Evolutionary conservation across 2,888 invertebrate species (phyloP), one percentile per base, ranked within the genome.

Genomic region (Xylophagus ater): DNA sequence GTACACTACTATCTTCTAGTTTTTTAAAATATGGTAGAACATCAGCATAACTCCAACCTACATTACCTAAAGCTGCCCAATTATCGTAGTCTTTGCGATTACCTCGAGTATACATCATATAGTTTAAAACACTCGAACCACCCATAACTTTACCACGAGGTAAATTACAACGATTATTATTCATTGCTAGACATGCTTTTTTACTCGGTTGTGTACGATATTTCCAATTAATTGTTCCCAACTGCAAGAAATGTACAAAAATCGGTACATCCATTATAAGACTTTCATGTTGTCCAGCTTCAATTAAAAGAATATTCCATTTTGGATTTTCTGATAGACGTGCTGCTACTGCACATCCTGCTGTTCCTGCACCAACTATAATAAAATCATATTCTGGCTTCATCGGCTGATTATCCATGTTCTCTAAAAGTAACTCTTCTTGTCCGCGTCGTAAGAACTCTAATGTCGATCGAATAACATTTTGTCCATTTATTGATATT

Each of bases 121-220:
- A 64, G 49, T 71, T 71, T 4, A 70, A 55, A 5, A 65, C 53
- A 32, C 67, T 65, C 0, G 60, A 58, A 2, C 72, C 72, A 3
- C 72, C 73, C 18, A 72, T 53, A 1, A 67, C 67, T 51, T 66
- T 68, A 1, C 71, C 72, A 28, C 67, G 50, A 0, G 67, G 64
- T 60, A 64, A 55, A 3, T 47, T 42, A 38, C 60, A 61, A 30
- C 43, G 42, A 37, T 48, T 34, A 32, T 55, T 43, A 3, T 43
- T 42, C 43, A 51, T 56, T 40, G 72, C 70, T 18, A 68, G 51
- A 40, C 72, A 73, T 2, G 69, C 67, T 19, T 65, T 63, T 8
- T 69, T 62, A 5, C 79, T 81, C 1, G 82, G 76, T 57, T 77
- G 74, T 0, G 83, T 81, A 57, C 74, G 74, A 57, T 82, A 85